phyloP scores from a whole-genome alignment of 1,140 invertebrate genomes.

The Leptestheria dahalacensis region DNA sequence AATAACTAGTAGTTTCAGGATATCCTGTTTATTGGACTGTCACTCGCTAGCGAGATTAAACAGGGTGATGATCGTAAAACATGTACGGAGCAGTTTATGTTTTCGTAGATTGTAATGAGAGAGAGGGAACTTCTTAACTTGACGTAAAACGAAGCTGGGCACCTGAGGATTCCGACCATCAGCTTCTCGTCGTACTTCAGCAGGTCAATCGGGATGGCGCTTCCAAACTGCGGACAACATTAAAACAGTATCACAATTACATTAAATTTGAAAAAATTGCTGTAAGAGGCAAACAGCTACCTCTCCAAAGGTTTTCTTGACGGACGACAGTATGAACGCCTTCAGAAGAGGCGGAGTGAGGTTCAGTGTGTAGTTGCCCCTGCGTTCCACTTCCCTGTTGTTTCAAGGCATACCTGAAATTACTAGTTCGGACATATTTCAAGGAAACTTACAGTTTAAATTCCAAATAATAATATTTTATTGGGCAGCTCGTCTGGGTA shows the following conservation, averaged over 20 bases:
- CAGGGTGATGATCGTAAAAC: background rate
- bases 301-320: background rate
- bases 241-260: no score
- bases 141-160: background rate
- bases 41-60: background rate
- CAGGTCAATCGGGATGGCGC: background rate
- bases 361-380: no score
- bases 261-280: no score
- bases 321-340: background rate
- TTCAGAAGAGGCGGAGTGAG: background rate
- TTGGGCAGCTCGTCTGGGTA: no score
- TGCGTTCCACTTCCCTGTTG: no score
- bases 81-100: background rate
- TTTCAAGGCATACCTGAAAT: no score
- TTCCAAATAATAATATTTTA: background rate
- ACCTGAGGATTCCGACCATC: background rate
- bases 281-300: no score
- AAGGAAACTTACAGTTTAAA: background rate
- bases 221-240: background rate
- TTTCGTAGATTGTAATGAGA: background rate
- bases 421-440: no score
- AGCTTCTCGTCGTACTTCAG: background rate
- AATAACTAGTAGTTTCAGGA: background rate
- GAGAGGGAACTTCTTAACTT: background rate
- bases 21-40: background rate